A percentile compares a stretch with the other conserved stretches of the same genome.
Conservation (phyloP, 2,888 invertebrate genomes). For the Cephus spinipes region DNA sequence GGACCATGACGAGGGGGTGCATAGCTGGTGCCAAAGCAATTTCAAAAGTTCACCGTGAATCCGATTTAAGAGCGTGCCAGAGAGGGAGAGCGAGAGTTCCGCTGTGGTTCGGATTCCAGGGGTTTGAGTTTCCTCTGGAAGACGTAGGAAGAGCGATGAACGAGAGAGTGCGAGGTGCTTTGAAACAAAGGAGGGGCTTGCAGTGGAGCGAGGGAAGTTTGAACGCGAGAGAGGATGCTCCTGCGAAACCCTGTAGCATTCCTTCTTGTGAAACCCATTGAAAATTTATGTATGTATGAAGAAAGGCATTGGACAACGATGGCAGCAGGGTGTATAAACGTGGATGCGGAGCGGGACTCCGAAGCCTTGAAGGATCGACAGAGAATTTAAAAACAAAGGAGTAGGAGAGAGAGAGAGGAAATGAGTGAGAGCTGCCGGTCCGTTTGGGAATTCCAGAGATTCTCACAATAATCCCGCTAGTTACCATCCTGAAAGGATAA, state of each 20-base stretch:
- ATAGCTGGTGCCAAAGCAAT: background rate
- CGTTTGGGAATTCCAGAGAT: background rate
- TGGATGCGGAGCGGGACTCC: background rate
- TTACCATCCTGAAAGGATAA: background rate
- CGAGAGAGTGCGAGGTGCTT: background rate
- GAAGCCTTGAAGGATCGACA: background rate
- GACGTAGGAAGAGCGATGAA: background rate
- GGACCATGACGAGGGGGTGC: background rate
- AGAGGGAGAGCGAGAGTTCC: background rate
- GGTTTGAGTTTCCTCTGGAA: background rate
- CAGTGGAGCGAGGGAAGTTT: background rate
- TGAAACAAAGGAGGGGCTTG: background rate
- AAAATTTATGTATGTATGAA: background rate
- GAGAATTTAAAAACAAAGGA: background rate
- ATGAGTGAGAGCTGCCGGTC: background rate
- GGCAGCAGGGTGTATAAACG: background rate
- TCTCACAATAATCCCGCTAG: background rate
- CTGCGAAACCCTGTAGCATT: background rate
- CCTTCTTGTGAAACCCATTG: background rate
- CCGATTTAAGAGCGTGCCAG: background rate
- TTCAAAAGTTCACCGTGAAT: constrained; percentile 1
- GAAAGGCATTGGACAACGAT: background rate
- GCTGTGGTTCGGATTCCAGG: background rate
- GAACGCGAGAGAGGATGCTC: background rate
- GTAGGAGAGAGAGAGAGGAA: background rate